phyloP scores from a whole-genome alignment of 2,888 invertebrate species.

The Cephus nigrinus region DNA sequence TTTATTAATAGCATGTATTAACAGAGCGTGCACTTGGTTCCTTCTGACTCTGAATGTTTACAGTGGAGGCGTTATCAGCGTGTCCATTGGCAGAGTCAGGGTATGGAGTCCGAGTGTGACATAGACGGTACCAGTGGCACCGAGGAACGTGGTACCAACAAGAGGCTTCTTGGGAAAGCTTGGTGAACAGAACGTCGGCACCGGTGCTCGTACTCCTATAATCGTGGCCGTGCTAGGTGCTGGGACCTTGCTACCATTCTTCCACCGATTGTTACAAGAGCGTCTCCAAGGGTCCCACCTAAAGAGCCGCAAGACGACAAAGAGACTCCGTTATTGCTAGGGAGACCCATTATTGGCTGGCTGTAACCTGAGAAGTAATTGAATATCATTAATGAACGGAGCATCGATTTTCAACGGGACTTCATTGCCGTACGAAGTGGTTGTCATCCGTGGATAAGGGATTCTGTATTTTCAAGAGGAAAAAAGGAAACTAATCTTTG shows the following conservation, averaged over 20 bases:
- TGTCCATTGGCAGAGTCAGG: conserved; percentile 46
- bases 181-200: background rate
- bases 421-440: background rate
- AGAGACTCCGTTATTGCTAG: background rate
- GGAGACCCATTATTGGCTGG: background rate
- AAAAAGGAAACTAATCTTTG: background rate
- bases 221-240: background rate
- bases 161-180: conserved; percentile 6
- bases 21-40: background rate
- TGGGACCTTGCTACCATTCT: background rate
- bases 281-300: background rate
- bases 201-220: background rate
- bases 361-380: conserved; percentile 2
- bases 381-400: background rate
- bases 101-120: background rate
- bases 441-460: background rate
- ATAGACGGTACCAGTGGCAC: conserved; percentile 50
- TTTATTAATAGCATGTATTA: background rate
- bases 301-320: background rate
- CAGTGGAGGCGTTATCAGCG: conserved; percentile 33
- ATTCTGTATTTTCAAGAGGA: background rate
- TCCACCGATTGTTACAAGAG: background rate
- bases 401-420: conserved; percentile 1
- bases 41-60: background rate
- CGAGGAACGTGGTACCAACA: conserved; percentile 51